These are phyloP conservation scores for Cyclura pinguis DNA, from an alignment of 2,797 vertebrate genomes.

Conservation along the genomic window DNA sequence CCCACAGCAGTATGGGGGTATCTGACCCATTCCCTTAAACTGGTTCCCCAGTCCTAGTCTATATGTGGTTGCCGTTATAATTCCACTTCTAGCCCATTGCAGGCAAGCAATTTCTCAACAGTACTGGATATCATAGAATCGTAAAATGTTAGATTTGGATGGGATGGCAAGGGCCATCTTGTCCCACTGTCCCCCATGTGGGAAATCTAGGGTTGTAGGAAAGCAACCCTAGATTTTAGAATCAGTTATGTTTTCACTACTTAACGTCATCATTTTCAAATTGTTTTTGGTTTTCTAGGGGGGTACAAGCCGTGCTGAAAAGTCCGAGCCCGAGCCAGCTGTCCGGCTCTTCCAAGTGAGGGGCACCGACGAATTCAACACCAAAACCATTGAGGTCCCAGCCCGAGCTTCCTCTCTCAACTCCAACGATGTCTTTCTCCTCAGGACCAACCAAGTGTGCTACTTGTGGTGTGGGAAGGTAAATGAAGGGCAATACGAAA, in stretches of 20 bases:
- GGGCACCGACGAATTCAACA: constrained; percentile 87
- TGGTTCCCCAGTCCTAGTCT: too few relatives aligned
- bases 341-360: constrained; percentile 90
- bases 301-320: constrained; percentile 82
- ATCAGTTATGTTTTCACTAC: background rate
- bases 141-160: too few relatives aligned
- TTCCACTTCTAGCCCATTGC: background rate
- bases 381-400: constrained; percentile 88
- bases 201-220: background rate
- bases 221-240: background rate
- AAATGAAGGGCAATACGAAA: constrained; percentile 10
- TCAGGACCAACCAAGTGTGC: constrained; percentile 80
- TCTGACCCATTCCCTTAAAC: too few relatives aligned
- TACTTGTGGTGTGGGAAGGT: constrained; percentile 96
- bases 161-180: too few relatives aligned
- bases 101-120: background rate
- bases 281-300: constrained; percentile 76
- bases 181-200: too few relatives aligned
- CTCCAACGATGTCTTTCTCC: constrained; percentile 90
- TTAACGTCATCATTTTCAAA: fast-evolving
- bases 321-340: constrained; percentile 60
- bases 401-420: constrained; percentile 88
- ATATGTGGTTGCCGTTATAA: background rate
- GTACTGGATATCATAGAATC: too few relatives aligned
- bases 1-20: too few relatives aligned